Percentiles rank a stretch among this genome's conserved stretches.
Evolutionary conservation across 1,140 invertebrate genomes (phyloP).

Genomic region (Aphaenogaster rudis): DNA sequence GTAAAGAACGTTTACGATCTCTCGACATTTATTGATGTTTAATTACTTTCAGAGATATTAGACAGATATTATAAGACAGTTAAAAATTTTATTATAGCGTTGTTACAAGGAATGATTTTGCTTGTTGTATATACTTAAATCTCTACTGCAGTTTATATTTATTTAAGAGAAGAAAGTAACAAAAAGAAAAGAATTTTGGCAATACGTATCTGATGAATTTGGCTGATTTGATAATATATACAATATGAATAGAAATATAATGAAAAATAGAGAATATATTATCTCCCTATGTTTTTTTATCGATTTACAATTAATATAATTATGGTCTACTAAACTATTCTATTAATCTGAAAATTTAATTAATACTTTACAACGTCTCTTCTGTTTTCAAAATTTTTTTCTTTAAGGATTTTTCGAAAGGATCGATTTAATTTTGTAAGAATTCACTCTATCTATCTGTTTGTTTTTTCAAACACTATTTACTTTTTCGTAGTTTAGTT

Average conservation of each 20-base stretch:
- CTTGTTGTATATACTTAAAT: not conserved
- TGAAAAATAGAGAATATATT: not conserved
- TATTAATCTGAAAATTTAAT: slow-evolving; percentile 13
- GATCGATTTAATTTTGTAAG: slow-evolving; percentile 16
- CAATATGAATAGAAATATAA: not conserved
- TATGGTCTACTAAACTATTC: not conserved
- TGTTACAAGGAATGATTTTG: not conserved
- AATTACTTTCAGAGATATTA: not conserved
- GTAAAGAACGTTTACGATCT: slow-evolving; percentile 25
- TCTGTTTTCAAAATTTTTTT: not conserved
- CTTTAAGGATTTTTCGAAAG: not conserved
- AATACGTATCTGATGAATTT: not conserved
- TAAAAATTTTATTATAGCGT: slow-evolving; percentile 14
- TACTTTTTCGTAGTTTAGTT: slow-evolving; percentile 13
- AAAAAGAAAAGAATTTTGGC: not conserved
- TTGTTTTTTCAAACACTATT: not conserved
- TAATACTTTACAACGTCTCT: not conserved
- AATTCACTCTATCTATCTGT: not conserved
- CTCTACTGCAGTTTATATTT: not conserved
- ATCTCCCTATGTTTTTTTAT: not conserved
- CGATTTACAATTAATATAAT: not conserved
- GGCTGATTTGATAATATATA: not conserved
- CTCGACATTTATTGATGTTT: slow-evolving; percentile 12
- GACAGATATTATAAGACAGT: not conserved
- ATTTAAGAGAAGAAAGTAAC: not conserved